Base-by-base conservation (phyloP, 2,797 vertebrate species). In the Acipenser oxyrinchus region DNA sequence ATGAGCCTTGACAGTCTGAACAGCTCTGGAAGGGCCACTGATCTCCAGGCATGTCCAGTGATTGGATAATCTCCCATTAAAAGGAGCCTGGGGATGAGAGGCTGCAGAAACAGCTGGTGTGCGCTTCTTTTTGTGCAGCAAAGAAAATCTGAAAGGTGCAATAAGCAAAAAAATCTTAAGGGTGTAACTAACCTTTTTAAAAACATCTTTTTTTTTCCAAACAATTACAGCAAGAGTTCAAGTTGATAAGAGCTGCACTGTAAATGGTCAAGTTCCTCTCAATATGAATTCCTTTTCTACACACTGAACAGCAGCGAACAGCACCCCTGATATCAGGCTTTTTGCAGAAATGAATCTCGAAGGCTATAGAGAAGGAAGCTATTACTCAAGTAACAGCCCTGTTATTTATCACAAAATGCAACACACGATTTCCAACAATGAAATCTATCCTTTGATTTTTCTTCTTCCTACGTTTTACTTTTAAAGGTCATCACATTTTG, bases 401-500 rank as follows among this genome's bases (percentile, higher is more conserved):
- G 60, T 62, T 18, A 62, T 62, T 62, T 62, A 62, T n/a, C 7
- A 48, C 6, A 62, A 62, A 62, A 23, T 62, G 60, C 13, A 62
- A 62, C 13, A 18, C 60, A 37, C 8, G 60, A 62, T 62, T 62
- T 37, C 60, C 60, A 62, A 37, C 18, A 62, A 62, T 62, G 60
- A 23, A 62, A 62, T 10, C 8, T 23, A 62, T 62, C 60, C 60
- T 62, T 62, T 62, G 13, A 62, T 62, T 62, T 62, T 58, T 58
- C 11, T 58, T 58, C 11, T 3, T 58, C 5, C 13, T 58, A 6
- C 55, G 11, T 12, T 58, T n/a, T 58, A 11, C 55, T 11, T 11
- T 10, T 7, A 62, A 23, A 62, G 60, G 60, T 62, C 15, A 37
- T 18, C 18, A 18, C 6, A 8, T 62, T 62, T 62, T 62, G 15